These are phyloP conservation scores for Damaliscus lunatus DNA, from an alignment of 2,113 vertebrate species.

Conservation along the genomic window DNA sequence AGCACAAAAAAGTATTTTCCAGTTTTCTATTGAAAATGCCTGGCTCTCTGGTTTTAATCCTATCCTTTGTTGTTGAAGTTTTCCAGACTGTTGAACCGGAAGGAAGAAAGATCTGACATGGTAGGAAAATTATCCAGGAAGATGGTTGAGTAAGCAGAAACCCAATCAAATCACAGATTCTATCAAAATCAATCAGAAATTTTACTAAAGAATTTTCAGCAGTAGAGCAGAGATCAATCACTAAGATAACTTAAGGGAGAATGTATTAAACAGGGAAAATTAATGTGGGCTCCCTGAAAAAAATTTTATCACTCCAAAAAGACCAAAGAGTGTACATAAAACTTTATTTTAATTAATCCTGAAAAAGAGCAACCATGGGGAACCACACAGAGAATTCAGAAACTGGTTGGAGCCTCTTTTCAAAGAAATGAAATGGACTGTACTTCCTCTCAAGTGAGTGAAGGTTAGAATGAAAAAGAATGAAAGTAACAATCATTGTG, in stretches of 20 bases:
- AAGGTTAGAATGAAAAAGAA: slow-evolving; percentile 18
- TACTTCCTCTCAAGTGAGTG: background rate
- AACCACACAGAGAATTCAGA: background rate
- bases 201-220: slow-evolving; percentile 2
- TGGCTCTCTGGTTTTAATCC: background rate
- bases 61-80: background rate
- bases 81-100: background rate
- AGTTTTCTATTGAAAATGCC: background rate
- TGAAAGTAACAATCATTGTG: background rate
- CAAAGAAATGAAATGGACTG: background rate
- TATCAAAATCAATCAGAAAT: background rate
- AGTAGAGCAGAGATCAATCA: background rate
- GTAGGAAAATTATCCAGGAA: background rate
- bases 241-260: background rate
- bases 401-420: slow-evolving; percentile 21
- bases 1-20: background rate
- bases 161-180: background rate
- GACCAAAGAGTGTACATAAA: background rate
- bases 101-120: background rate
- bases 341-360: background rate
- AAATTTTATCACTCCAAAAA: background rate
- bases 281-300: background rate
- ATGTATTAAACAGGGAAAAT: slow-evolving; percentile 10
- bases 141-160: background rate
- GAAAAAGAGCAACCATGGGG: background rate